These are phyloP conservation scores for Nebria ingens DNA, from an alignment of 1,140 invertebrate species.

Conservation along the genomic window DNA sequence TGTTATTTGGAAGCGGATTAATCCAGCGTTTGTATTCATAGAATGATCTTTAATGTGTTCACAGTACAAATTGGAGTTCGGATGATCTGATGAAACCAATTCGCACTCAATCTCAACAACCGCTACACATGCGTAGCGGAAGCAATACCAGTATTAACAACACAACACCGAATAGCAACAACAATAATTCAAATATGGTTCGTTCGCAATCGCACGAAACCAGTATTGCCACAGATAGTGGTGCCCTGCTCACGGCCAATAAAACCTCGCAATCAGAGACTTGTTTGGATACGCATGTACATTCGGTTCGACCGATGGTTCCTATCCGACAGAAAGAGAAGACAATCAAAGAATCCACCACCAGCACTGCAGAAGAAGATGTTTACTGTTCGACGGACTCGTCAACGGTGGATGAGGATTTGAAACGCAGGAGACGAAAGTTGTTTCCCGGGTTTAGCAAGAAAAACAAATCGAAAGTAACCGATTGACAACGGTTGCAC, in stretches of 20 bases:
- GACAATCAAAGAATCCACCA: constrained; percentile 25
- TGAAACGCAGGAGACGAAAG: constrained; percentile 32
- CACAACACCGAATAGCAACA: not conserved
- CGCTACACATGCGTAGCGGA: not conserved
- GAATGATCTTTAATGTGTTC: not conserved
- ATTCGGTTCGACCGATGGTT: constrained; percentile 10
- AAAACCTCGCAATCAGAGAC: constrained; percentile 39
- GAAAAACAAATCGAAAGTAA: constrained; percentile 24
- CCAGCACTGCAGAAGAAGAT: constrained; percentile 27
- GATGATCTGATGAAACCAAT: not conserved
- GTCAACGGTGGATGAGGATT: constrained; percentile 31
- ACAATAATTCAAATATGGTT: too few species aligned
- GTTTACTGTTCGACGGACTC: constrained; percentile 35
- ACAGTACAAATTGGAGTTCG: not conserved
- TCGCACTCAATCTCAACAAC: not conserved
- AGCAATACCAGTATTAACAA: constrained; percentile 4
- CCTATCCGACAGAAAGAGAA: constrained; percentile 17
- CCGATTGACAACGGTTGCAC: not conserved
- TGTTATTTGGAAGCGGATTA: not conserved
- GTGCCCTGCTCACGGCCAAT: not conserved
- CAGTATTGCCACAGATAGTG: not conserved
- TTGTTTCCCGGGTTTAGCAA: constrained; percentile 32
- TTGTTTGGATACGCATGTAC: constrained; percentile 27
- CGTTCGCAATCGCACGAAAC: not conserved
- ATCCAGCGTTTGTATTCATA: constrained; percentile 17